A percentile compares a stretch with the other conserved stretches of the same genome.
Evolutionary conservation across 2,797 vertebrate species (phyloP).

Genomic region (Cynopterus sphinx): DNA sequence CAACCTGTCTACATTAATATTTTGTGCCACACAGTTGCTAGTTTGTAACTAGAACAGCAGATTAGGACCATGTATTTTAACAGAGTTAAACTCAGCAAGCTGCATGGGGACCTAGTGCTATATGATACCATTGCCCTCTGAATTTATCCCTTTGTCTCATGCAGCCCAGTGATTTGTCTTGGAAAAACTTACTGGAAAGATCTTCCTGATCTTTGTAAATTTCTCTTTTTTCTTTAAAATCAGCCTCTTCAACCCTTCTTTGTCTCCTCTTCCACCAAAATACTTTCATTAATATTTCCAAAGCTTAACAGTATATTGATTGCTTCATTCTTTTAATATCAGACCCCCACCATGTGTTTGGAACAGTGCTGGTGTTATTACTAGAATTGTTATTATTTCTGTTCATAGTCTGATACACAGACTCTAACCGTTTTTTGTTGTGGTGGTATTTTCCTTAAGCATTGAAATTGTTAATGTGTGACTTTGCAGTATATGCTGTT

Average conservation of each 20-base stretch:
- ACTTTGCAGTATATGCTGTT: not conserved
- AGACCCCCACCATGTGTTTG: not conserved
- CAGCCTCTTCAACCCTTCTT: not conserved
- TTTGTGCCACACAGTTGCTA: not conserved
- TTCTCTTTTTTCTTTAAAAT: not conserved
- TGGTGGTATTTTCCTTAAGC: not conserved
- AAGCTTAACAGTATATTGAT: not conserved
- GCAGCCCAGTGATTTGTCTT: not conserved
- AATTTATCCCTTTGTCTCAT: not conserved
- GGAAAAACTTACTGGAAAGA: not conserved
- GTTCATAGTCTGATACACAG: not conserved
- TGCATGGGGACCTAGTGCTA: accelerated
- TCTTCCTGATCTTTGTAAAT: not conserved
- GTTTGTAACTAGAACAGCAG: not conserved
- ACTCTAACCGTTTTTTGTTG: not conserved
- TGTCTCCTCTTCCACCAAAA: not conserved
- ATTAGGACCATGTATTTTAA: not conserved
- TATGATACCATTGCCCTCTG: not conserved
- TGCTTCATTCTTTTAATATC: not conserved
- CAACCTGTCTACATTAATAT: not conserved
- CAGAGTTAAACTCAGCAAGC: not conserved
- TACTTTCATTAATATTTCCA: not conserved
- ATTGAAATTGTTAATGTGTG: not conserved
- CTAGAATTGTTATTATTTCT: not conserved
- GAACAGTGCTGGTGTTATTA: not conserved